Conservation (phyloP, 2,113 vertebrate species). For the Pogona vitticeps region DNA sequence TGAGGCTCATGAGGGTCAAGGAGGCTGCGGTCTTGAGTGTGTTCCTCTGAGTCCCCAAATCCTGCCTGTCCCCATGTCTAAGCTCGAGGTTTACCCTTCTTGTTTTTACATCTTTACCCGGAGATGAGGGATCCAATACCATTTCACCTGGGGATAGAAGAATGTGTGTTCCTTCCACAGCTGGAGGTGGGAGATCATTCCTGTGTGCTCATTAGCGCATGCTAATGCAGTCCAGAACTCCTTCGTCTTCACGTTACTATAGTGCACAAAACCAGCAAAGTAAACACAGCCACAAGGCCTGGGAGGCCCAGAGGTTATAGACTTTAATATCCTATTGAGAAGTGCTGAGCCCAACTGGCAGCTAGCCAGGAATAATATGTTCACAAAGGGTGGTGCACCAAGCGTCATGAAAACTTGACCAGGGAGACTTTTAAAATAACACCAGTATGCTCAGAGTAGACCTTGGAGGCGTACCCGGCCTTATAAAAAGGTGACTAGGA, state of each 20-base stretch:
- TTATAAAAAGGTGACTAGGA: neutral
- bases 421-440: neutral
- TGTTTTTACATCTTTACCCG: neutral
- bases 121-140: neutral
- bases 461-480: constrained; percentile 15
- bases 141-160: neutral
- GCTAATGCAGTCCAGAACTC: neutral
- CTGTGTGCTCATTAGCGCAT: neutral
- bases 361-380: constrained; percentile 20
- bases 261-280: neutral
- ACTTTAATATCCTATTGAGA: neutral
- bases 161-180: neutral
- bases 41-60: no score
- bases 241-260: neutral
- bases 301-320: neutral
- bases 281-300: neutral
- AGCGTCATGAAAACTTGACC: neutral
- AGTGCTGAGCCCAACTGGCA: neutral
- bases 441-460: neutral
- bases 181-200: rapidly evolving
- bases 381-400: constrained; percentile 34
- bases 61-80: neutral
- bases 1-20: no score
- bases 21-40: no score
- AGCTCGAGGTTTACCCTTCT: neutral